Evolutionary conservation across 2,797 vertebrate species (phyloP), one percentile per base, ranked within the genome.

Genomic region (Toxotes lorentzi): DNA sequence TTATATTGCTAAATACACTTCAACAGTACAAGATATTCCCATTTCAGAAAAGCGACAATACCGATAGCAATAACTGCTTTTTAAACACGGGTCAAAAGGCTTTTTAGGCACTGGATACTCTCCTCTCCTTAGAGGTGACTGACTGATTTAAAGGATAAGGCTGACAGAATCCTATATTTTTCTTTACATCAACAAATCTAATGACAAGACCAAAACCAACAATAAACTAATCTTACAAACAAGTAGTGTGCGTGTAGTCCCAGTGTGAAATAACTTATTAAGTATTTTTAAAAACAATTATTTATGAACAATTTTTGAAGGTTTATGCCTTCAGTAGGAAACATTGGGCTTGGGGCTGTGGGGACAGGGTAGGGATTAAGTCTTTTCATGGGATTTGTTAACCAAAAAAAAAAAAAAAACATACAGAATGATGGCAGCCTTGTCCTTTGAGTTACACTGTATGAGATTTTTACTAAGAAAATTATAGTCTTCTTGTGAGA

Each of bases 1-100:
- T 53, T 75, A 56, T 54, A 65, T 70, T 83, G 80, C 48, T 65
- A 78, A 65, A 68, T 41, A 74, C 21, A 24, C 62, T 79, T 73
- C 81, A 62, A 47, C 34, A 51, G 19, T 57, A 53, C 41, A 41
- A 79, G 35, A 69, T 67, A 62, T 84, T 56, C 43, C 51, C 19
- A 35, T 62, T 78, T 64, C 17, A 21, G 47, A 72, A 48, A 77
- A 68, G 6, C 34, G 58, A 73, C 72, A 73, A 63, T 40, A 63
- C 23, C 54, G 45, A 68, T 76, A 45, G 38, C 3, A 13, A 63
- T 40, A 59, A 78, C 54, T 56, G 40, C 1, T 70, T 80, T 81
- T 85, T 53, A 73, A 80, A 77, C 64, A 48, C 45, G 17, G 38
- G 64, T 59, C 45, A 60, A 76, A 68, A 34, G 58, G 56, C 8